Conservation (phyloP, 2,113 vertebrate genomes). For the Tylochromis polylepis region DNA sequence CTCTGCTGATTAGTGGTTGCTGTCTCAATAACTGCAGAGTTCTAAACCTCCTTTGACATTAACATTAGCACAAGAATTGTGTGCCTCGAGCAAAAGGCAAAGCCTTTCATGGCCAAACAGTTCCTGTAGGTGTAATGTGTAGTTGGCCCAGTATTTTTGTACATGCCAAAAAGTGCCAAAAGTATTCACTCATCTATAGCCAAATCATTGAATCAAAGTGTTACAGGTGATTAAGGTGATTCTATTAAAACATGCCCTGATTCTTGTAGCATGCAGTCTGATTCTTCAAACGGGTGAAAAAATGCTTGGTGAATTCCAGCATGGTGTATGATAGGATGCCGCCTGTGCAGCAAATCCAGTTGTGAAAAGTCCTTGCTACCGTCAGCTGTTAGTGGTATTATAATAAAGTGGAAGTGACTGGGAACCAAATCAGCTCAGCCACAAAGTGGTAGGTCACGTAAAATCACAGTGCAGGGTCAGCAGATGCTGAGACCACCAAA, state of each 20-base stretch:
- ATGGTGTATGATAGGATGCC: neutral
- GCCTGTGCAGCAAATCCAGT: neutral
- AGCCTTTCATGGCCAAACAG: neutral
- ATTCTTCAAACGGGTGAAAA: neutral
- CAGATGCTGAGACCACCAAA: neutral
- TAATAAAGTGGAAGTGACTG: neutral
- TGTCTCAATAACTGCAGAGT: too few relatives aligned
- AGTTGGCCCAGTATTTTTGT: neutral
- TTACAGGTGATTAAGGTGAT: neutral
- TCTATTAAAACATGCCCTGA: neutral
- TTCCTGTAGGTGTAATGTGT: neutral
- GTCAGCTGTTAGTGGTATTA: neutral
- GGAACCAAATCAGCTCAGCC: neutral
- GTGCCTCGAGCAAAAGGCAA: too few relatives aligned
- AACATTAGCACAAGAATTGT: too few relatives aligned
- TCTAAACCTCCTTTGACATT: too few relatives aligned
- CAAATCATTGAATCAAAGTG: neutral
- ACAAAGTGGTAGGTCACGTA: neutral
- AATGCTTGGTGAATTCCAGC: neutral
- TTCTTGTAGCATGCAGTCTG: neutral
- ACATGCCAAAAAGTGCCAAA: neutral
- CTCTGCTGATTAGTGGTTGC: too few relatives aligned
- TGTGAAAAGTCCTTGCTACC: neutral
- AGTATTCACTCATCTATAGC: neutral
- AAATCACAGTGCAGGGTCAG: neutral